Evolutionary conservation across 92 coral and sea anemone species (phyloP).

Genomic region (Siderastrea radians): DNA sequence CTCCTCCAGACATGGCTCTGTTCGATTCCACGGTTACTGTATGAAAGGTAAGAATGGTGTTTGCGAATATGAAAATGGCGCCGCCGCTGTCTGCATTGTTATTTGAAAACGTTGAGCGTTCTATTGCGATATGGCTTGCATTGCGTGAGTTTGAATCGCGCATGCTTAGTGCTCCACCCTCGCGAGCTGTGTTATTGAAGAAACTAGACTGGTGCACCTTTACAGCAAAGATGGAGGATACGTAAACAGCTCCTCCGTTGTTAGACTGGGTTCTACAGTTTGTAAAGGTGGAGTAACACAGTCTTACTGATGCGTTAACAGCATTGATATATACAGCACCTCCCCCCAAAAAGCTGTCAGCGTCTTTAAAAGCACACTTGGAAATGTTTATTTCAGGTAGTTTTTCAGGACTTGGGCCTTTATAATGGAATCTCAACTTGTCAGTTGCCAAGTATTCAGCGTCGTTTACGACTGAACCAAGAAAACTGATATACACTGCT

Average conservation of each 20-base stretch:
- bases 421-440: no score
- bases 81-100: background rate
- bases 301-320: background rate
- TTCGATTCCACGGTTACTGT: background rate
- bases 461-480: no score
- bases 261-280: background rate
- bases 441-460: no score
- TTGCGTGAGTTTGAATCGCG: no score
- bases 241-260: background rate
- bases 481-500: no score
- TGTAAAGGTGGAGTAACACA: background rate
- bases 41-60: background rate
- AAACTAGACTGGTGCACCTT: no score
- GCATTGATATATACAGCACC: background rate
- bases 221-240: no score
- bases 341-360: background rate
- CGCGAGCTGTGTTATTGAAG: no score
- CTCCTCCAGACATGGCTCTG: background rate
- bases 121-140: background rate
- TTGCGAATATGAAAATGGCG: background rate
- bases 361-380: background rate
- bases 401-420: background rate
- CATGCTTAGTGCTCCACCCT: background rate
- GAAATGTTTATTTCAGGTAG: background rate
- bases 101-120: background rate